Evolutionary conservation across 2,797 vertebrate genomes (phyloP).

Genomic region (Thunnus albacares): DNA sequence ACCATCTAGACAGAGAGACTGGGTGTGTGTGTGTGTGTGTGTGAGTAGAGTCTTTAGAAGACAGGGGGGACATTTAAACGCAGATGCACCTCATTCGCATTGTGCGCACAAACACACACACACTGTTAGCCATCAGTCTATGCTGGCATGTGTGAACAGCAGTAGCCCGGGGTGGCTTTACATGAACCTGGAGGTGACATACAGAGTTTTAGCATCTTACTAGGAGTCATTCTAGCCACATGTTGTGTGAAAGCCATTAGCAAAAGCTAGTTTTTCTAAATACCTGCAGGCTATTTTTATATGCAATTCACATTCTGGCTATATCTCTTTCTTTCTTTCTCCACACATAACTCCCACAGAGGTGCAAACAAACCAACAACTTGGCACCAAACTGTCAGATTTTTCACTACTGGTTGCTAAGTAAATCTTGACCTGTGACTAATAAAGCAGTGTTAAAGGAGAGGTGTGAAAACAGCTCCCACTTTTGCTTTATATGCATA

Average conservation of each 20-base stretch:
- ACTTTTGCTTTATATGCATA: conserved; percentile 1
- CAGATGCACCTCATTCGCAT: conserved; percentile 70
- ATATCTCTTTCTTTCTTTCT: conserved; percentile 13
- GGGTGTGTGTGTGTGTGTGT: conserved; percentile 35
- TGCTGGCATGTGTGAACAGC: conserved; percentile 61
- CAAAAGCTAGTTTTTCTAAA: conserved; percentile 61
- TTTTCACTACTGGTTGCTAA: conserved; percentile 56
- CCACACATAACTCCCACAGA: conserved; percentile 39
- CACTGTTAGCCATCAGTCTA: conserved; percentile 63
- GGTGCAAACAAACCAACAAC: conserved; percentile 59
- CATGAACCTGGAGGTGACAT: conserved; percentile 70
- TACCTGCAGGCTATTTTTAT: conserved; percentile 54
- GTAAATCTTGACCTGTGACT: conserved; percentile 39
- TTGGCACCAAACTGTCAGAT: conserved; percentile 53
- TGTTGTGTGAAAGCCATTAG: conserved; percentile 69
- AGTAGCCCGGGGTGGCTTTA: conserved; percentile 55
- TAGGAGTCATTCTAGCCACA: conserved; percentile 58
- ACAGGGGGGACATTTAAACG: conserved; percentile 69
- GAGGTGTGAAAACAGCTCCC: conserved; percentile 29
- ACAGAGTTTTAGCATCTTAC: conserved; percentile 62
- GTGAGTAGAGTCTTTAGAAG: conserved; percentile 59
- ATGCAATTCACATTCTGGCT: conserved; percentile 47
- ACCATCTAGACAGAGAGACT: conserved; percentile 71
- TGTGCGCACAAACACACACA: conserved; percentile 51
- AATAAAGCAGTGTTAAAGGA: conserved; percentile 17